phyloP scores from a whole-genome alignment of 2,797 vertebrate species.

The Poecilia gillii region DNA sequence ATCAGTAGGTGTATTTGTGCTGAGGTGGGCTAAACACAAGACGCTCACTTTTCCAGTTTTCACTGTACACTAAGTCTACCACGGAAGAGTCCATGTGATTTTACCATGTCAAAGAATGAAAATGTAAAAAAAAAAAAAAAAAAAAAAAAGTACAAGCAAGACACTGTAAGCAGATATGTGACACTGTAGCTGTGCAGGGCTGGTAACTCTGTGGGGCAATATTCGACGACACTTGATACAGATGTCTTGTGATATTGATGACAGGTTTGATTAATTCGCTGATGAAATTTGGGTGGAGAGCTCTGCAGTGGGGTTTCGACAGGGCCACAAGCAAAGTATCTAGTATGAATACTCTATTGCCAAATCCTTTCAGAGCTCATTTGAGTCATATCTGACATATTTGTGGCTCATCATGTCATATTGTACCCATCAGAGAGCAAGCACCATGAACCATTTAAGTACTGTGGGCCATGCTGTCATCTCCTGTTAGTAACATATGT shows the following conservation, averaged over 20 bases:
- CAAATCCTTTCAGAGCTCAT: slow-evolving; percentile 74
- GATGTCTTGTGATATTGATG: slow-evolving; percentile 73
- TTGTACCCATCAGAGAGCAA: slow-evolving; percentile 75
- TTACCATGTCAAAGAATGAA: neutral
- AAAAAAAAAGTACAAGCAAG: neutral
- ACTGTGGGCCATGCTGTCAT: slow-evolving; percentile 81
- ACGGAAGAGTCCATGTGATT: neutral
- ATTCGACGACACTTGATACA: slow-evolving; percentile 59
- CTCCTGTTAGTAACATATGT: slow-evolving; percentile 73
- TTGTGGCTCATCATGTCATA: slow-evolving; percentile 80
- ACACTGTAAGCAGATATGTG: slow-evolving; percentile 15
- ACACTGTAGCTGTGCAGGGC: slow-evolving; percentile 22
- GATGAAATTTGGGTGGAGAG: slow-evolving; percentile 60
- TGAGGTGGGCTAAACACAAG: neutral
- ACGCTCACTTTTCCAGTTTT: neutral
- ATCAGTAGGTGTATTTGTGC: neutral
- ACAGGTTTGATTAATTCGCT: slow-evolving; percentile 75
- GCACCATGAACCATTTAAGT: slow-evolving; percentile 80
- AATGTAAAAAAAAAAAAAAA: neutral
- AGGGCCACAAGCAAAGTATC: slow-evolving; percentile 67
- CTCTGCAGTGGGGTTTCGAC: slow-evolving; percentile 63
- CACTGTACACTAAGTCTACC: neutral
- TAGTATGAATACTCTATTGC: slow-evolving; percentile 65
- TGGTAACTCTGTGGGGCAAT: slow-evolving; percentile 31
- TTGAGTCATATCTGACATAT: slow-evolving; percentile 80